Evolutionary conservation across 2,888 invertebrate genomes (phyloP), one percentile per base, ranked within the genome.

Genomic region (Drosophila formosana): DNA sequence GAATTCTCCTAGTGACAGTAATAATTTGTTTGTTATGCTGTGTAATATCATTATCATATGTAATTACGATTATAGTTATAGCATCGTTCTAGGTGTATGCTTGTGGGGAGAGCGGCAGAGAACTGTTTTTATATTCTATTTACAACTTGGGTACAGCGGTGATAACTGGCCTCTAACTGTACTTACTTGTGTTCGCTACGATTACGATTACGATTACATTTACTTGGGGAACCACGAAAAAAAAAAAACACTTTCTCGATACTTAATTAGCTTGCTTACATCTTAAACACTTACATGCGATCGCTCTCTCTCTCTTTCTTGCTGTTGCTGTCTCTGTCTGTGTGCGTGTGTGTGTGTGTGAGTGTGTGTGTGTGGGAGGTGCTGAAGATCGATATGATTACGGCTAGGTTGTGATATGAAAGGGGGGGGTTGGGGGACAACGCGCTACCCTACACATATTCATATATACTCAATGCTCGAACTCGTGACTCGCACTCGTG

Each of bases 241-340:
- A 79, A 74, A 68, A 53, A 61, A 52, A 51, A 41, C 41, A 53
- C 32, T 65, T 49, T 79, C 11, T 80, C 34, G 56, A 62, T 69
- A 51, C 78, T 78, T 78, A 78, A 66, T 68, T 69, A 67, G 60
- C 58, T 71, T 55, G 62, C 85, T 83, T 88, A 82, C 64, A 57
- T 61, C 55, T 84, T 83, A 78, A 78, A 76, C 78, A 76, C 78
- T 78, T 78, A 76, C 53, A 53, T 66, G 52, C 75, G 75, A 75
- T n/a, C n/a, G 37, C 37, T 37, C 37, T n/a, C 9, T 37, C 78
- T 56, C 45, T 66, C 23, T 32, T 39, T 60, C 28, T 43, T 47
- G 41, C 32, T 52, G 30, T 25, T 49, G 39, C 51, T 50, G 37
- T 2, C 18, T 56, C 25, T 32, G 9, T 45, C 9, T 26, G 5